Base-by-base conservation (phyloP, 1,140 invertebrate genomes). In the Glossosoma conforme region DNA sequence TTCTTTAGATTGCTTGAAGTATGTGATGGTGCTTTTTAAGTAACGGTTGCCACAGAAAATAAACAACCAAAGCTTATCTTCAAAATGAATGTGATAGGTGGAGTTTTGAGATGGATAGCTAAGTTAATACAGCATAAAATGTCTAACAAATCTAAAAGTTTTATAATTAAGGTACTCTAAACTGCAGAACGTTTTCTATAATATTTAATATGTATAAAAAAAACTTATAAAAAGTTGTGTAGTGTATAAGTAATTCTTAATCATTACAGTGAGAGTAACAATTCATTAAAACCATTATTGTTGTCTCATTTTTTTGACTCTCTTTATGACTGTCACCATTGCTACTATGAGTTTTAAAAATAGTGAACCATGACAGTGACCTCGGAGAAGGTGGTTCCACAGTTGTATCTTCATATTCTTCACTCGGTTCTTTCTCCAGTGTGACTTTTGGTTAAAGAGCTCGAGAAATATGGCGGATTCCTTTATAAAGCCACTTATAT, bases 401-500 rank as follows among this genome's bases (percentile, higher is more conserved):
- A 11, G 46, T 33, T n/a, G 51, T 42, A 9, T 43, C 45, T 5
- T 53, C 46, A 40, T 40, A 53, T 20, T 58, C 56, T 49, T 58
- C 51, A 21, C 36, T 44, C 17, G 32, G 22, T n/a, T 58, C 43
- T 30, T 47, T 58, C 14, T 58, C 52, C 11, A 17, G 3, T 3
- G 47, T 24, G 4, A 30, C 24, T 3, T n/a, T n/a, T n/a, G 32
- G 3, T 24, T 54, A 43, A 10, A 58, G 8, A 10, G 56, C 56
- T 18, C 20, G 19, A 6, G 56, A 51, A 35, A 58, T 19, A 36
- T 51, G 28, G 18, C 48, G 33, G 5, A 58, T 19, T 5, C 52
- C 56, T 40, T 58, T 58, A 44, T 47, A 58, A 13, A 58, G 30
- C 25, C 43, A 41, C 36, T 52, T 58, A 18, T 50, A 58, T 15